Percentiles rank a stretch among this genome's conserved stretches.
phyloP scores from a whole-genome alignment of 2,888 invertebrate genomes.

The Hirtodrosophila duncani region DNA sequence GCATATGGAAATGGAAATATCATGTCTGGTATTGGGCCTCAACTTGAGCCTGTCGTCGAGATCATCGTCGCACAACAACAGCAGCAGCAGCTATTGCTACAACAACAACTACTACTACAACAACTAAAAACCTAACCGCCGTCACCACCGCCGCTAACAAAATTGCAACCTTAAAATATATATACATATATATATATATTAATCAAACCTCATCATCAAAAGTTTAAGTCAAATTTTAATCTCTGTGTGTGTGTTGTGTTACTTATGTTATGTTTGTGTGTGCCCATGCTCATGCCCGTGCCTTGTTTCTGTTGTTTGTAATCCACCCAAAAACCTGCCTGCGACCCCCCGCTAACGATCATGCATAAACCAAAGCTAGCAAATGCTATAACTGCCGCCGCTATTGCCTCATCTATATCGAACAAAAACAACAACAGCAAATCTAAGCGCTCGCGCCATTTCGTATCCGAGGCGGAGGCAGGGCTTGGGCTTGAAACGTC shows the following conservation, averaged over 20 bases:
- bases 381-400: constrained; percentile 68
- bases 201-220: too few species aligned
- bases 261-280: constrained; percentile 29
- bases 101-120: constrained; percentile 18
- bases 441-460: constrained; percentile 45
- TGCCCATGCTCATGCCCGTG: constrained; percentile 35
- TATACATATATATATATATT: background rate
- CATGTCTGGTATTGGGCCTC: too few species aligned
- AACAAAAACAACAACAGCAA: constrained; percentile 39
- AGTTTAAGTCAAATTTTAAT: too few species aligned
- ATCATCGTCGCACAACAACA: constrained; percentile 22
- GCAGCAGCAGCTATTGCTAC: constrained; percentile 14
- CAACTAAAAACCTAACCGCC: constrained; percentile 53
- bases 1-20: constrained; percentile 44
- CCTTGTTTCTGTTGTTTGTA: constrained; percentile 33
- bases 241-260: constrained; percentile 3
- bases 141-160: constrained; percentile 40
- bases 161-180: background rate
- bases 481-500: constrained; percentile 29
- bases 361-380: constrained; percentile 70
- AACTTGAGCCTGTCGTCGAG: constrained; percentile 33
- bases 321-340: constrained; percentile 31
- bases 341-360: constrained; percentile 53
- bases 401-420: constrained; percentile 69
- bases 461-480: constrained; percentile 23